Conservation (phyloP, 1,140 invertebrate genomes). For the Platyura marginata region DNA sequence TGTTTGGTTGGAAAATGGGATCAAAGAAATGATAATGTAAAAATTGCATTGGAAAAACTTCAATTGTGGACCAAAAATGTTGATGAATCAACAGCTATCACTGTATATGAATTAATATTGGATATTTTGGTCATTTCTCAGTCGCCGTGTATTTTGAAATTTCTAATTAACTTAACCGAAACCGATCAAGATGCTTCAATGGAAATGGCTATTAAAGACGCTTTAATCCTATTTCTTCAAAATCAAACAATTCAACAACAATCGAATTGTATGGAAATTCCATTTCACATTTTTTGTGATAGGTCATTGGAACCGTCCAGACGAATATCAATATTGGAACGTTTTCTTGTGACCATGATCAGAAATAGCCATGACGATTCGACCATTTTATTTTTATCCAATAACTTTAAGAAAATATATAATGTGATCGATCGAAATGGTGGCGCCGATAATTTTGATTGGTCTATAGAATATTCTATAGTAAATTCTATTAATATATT, state of each 20-base stretch:
- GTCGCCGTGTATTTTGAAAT: slow-evolving; percentile 3
- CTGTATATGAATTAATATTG: slow-evolving; percentile 1
- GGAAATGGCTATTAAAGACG: slow-evolving; percentile 1
- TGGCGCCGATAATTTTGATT: too few relatives aligned
- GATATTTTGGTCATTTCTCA: slow-evolving; percentile 1
- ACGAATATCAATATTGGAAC: background rate
- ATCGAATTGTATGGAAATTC: background rate
- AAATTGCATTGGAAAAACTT: slow-evolving; percentile 1
- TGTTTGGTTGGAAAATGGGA: background rate
- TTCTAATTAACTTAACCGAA: slow-evolving; percentile 1
- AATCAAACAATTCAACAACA: background rate
- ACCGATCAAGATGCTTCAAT: slow-evolving; percentile 1
- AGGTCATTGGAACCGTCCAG: background rate
- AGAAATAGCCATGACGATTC: background rate
- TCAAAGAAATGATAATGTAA: background rate
- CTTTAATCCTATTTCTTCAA: background rate
- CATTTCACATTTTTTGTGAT: background rate
- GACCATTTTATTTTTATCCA: background rate
- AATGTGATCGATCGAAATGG: too few relatives aligned
- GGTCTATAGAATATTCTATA: too few relatives aligned
- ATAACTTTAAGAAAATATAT: background rate
- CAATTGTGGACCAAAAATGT: too few relatives aligned
- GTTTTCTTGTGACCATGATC: slow-evolving; percentile 3
- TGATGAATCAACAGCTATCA: slow-evolving; percentile 4
- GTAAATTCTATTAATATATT: too few relatives aligned